Conservation (phyloP, 2,797 vertebrate species). For the Rhynchonycteris naso region DNA sequence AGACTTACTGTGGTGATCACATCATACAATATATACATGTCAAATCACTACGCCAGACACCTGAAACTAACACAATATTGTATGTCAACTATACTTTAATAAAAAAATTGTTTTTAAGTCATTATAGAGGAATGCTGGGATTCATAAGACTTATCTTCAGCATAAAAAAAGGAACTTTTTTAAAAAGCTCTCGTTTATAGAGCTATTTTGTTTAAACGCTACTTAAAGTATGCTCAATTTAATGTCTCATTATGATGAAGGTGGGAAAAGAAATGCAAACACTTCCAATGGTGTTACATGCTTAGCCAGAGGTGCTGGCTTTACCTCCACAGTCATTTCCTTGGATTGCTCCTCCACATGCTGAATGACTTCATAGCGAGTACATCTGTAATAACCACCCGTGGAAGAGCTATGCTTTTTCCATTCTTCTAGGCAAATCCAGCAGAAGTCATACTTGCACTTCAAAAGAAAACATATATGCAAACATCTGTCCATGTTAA, state of each 20-base stretch:
- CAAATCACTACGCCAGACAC: neutral
- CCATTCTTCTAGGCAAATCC: slow-evolving; percentile 99
- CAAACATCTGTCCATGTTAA: slow-evolving; percentile 20
- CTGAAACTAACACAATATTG: neutral
- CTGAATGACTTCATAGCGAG: slow-evolving; percentile 98
- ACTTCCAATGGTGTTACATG: neutral
- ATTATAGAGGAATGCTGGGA: slow-evolving; percentile 21
- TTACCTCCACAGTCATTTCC: slow-evolving; percentile 99
- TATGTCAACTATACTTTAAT: neutral
- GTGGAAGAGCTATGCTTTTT: slow-evolving; percentile 99
- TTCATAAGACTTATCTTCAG: slow-evolving; percentile 14
- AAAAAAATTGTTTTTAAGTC: slow-evolving; percentile 29
- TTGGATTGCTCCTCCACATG: slow-evolving; percentile 98
- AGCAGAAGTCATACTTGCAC: slow-evolving; percentile 99
- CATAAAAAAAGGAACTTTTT: slow-evolving; percentile 53
- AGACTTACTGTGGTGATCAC: neutral
- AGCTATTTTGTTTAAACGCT: slow-evolving; percentile 50
- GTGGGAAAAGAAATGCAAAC: neutral
- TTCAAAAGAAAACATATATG: slow-evolving; percentile 80
- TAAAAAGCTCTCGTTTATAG: neutral
- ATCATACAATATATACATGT: neutral
- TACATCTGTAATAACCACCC: slow-evolving; percentile 98
- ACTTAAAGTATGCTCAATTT: slow-evolving; percentile 9
- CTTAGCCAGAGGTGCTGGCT: neutral
- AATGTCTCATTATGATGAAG: slow-evolving; percentile 34